These are phyloP conservation scores for Atopsyche davidsoni DNA, from an alignment of 1,140 invertebrate species.

Conservation along the genomic window DNA sequence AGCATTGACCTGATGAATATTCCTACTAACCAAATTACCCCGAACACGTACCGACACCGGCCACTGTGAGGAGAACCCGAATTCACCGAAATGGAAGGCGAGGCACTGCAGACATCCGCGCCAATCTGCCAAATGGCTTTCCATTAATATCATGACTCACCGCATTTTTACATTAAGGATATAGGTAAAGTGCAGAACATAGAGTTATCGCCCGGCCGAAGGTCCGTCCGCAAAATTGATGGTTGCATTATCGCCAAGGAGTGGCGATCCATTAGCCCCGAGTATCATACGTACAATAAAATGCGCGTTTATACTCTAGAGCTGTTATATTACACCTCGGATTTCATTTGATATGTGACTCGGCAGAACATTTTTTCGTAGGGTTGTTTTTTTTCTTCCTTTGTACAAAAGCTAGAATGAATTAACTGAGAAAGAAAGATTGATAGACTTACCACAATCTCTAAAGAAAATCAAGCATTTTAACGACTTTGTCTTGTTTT, in stretches of 20 bases:
- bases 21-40: too few relatives aligned
- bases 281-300: background rate
- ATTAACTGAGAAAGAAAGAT: too few relatives aligned
- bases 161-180: conserved; percentile 30
- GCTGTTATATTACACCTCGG: too few relatives aligned
- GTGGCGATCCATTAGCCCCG: background rate
- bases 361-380: background rate
- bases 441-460: too few relatives aligned
- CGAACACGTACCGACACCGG: too few relatives aligned
- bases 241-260: conserved; percentile 2
- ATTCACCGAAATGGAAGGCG: conserved; percentile 9
- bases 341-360: too few relatives aligned
- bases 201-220: conserved; percentile 10
- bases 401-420: background rate
- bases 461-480: too few relatives aligned
- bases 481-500: too few relatives aligned
- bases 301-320: conserved; percentile 4
- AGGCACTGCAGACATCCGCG: conserved; percentile 19
- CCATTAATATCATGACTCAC: conserved; percentile 21
- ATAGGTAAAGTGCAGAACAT: conserved; percentile 24
- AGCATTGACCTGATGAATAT: too few relatives aligned
- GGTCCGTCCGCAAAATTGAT: conserved; percentile 12
- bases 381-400: background rate
- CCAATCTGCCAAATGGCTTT: conserved; percentile 25
- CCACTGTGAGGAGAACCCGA: too few relatives aligned